Percentiles rank a stretch among this genome's conserved stretches.
phyloP scores from a whole-genome alignment of 2,113 vertebrate species.

The Axis porcinus region DNA sequence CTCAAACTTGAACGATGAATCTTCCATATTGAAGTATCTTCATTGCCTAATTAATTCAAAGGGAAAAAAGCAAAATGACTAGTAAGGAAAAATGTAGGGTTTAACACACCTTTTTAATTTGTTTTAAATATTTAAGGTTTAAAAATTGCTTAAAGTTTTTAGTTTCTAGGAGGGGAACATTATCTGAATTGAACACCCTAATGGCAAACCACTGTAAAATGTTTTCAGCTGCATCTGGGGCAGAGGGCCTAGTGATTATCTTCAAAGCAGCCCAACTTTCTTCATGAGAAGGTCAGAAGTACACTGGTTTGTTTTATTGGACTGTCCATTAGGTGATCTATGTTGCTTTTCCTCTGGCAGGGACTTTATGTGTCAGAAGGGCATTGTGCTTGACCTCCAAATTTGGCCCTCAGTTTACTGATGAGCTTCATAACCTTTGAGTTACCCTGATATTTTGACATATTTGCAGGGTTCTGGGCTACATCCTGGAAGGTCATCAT shows the following conservation, averaged over 20 bases:
- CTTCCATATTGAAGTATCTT: slow-evolving; percentile 49
- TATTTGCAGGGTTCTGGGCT: slow-evolving; percentile 96
- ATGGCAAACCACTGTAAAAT: slow-evolving; percentile 65
- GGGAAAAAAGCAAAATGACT: slow-evolving; percentile 47
- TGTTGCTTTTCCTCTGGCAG: slow-evolving; percentile 70
- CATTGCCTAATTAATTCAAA: slow-evolving; percentile 57
- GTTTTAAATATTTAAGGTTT: slow-evolving; percentile 55
- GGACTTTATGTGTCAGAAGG: slow-evolving; percentile 53
- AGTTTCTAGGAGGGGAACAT: slow-evolving; percentile 59
- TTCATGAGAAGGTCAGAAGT: slow-evolving; percentile 78
- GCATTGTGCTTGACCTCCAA: slow-evolving; percentile 85
- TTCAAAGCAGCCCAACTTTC: slow-evolving; percentile 74
- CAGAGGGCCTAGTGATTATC: slow-evolving; percentile 58
- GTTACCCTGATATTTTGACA: slow-evolving; percentile 96
- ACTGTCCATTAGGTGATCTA: slow-evolving; percentile 75
- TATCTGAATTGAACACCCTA: slow-evolving; percentile 59
- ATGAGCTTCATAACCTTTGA: slow-evolving; percentile 98
- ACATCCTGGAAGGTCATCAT: slow-evolving; percentile 98
- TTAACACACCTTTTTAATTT: slow-evolving; percentile 25
- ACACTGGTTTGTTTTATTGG: slow-evolving; percentile 83
- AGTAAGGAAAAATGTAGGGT: slow-evolving; percentile 52
- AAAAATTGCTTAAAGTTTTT: slow-evolving; percentile 59
- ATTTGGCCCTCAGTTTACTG: slow-evolving; percentile 94
- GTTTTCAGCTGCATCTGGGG: slow-evolving; percentile 54
- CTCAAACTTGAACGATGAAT: slow-evolving; percentile 24